Percentiles rank a stretch among this genome's conserved stretches.
phyloP scores from a whole-genome alignment of 2,113 vertebrate species.

The Bos taurus region DNA sequence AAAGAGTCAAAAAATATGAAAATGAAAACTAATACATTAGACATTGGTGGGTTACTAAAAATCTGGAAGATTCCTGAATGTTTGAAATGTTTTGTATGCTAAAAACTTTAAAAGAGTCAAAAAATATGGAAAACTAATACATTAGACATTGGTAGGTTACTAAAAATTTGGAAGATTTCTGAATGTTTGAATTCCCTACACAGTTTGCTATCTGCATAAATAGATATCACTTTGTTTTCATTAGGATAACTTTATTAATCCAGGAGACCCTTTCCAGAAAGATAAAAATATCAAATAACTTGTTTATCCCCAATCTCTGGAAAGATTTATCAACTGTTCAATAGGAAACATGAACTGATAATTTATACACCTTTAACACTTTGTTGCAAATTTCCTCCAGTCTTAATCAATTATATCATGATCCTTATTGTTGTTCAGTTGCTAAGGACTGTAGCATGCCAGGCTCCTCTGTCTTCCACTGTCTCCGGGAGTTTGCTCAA shows the following conservation, averaged over 20 bases:
- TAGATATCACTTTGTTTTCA: background rate
- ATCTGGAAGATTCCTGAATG: background rate
- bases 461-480: no score
- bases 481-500: no score
- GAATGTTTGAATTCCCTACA: background rate
- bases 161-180: no score
- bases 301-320: background rate
- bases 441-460: no score
- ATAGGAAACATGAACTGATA: background rate
- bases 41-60: background rate
- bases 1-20: background rate
- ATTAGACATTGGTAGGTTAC: no score
- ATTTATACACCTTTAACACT: background rate
- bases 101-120: no score
- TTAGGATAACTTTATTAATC: constrained; percentile 1
- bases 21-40: background rate
- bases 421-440: background rate
- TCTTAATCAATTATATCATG: background rate
- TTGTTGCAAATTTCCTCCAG: background rate
- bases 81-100: background rate
- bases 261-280: background rate
- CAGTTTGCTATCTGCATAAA: background rate
- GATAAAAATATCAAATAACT: background rate
- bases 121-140: no score
- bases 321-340: background rate